These are phyloP conservation scores for Xanthia icteritia DNA, from an alignment of 2,888 invertebrate genomes.

Conservation along the genomic window DNA sequence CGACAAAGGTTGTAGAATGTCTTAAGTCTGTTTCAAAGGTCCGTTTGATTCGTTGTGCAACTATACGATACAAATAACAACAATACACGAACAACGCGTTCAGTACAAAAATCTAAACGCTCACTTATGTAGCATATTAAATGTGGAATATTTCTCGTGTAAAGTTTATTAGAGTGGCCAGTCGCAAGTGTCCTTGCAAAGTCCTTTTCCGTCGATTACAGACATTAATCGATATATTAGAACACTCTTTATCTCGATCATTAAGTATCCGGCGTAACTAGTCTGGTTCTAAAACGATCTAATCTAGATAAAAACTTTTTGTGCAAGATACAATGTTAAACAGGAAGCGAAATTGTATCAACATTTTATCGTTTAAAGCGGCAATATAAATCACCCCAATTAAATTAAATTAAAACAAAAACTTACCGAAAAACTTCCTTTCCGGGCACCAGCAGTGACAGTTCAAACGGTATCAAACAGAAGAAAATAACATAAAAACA, in stretches of 20 bases:
- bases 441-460: conserved; percentile 71
- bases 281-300: conserved; percentile 34
- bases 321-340: conserved; percentile 7
- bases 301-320: conserved; percentile 43
- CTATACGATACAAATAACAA: conserved; percentile 57
- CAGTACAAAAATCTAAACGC: conserved; percentile 47
- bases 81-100: conserved; percentile 42
- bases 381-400: conserved; percentile 39
- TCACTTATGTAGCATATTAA: conserved; percentile 32
- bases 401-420: conserved; percentile 47
- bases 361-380: conserved; percentile 20
- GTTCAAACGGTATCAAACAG: conserved; percentile 72
- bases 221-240: conserved; percentile 51
- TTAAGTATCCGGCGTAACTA: conserved; percentile 51
- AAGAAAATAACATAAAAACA: conserved; percentile 67
- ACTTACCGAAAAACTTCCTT: conserved; percentile 74
- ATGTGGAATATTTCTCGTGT: conserved; percentile 56
- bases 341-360: conserved; percentile 50
- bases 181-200: conserved; percentile 62
- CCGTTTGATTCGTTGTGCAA: conserved; percentile 63
- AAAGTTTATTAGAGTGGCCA: conserved; percentile 54
- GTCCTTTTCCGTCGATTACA: conserved; percentile 64
- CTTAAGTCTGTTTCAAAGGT: conserved; percentile 57
- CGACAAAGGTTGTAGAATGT: conserved; percentile 65
- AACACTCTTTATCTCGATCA: conserved; percentile 36